Percentiles rank a stretch among this genome's conserved stretches.
Conservation (phyloP, 2,888 invertebrate species). For the Parnassius smintheus region DNA sequence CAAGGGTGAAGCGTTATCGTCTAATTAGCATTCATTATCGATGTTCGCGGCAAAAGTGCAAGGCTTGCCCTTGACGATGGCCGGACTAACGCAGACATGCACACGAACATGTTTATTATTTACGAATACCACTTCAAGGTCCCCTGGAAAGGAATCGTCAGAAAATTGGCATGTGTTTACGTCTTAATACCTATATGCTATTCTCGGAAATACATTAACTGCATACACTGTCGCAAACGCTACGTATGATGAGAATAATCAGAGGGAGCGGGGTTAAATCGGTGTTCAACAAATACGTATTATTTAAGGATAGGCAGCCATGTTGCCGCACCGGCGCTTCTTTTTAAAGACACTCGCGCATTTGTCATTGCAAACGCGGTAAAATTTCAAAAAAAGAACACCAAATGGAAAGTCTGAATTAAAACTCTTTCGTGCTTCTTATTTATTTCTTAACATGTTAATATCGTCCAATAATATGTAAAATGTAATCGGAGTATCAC, state of each 20-base stretch:
- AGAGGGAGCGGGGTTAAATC: slow-evolving; percentile 19
- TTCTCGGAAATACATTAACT: slow-evolving; percentile 26
- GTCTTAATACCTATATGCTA: slow-evolving; percentile 22
- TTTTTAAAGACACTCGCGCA: background rate
- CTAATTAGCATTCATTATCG: slow-evolving; percentile 51
- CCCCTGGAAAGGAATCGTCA: slow-evolving; percentile 27
- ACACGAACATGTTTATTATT: slow-evolving; percentile 32
- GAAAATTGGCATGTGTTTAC: slow-evolving; percentile 29
- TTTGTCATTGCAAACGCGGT: background rate
- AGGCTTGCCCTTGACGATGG: slow-evolving; percentile 47
- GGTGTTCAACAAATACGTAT: slow-evolving; percentile 18
- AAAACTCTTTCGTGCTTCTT: too few relatives aligned
- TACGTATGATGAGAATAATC: slow-evolving; percentile 9
- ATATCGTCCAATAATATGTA: background rate
- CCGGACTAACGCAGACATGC: slow-evolving; percentile 26
- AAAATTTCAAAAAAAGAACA: background rate
- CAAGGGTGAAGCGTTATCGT: slow-evolving; percentile 43
- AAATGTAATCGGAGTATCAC: too few relatives aligned
- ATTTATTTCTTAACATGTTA: too few relatives aligned
- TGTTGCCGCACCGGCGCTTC: slow-evolving; percentile 13
- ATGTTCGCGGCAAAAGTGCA: slow-evolving; percentile 42
- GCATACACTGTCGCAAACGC: slow-evolving; percentile 8
- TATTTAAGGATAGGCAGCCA: background rate
- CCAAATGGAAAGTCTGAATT: background rate
- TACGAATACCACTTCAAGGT: slow-evolving; percentile 32